These are phyloP conservation scores for Leuciscus waleckii DNA, from an alignment of 2,797 vertebrate species.

Conservation along the genomic window DNA sequence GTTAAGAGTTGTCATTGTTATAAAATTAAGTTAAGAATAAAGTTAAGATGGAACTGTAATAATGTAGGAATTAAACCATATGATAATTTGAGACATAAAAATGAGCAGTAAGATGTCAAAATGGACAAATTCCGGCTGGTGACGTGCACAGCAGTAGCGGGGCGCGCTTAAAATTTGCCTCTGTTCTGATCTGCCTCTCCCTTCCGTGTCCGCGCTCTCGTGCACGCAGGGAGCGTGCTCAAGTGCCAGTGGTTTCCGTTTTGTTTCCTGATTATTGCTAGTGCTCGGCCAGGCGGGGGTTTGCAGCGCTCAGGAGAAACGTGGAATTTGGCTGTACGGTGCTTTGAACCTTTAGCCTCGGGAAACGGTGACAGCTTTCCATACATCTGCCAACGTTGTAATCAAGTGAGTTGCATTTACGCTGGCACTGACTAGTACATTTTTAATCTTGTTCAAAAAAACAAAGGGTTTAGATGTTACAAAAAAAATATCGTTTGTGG, in stretches of 20 bases:
- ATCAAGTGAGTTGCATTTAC: constrained; percentile 38
- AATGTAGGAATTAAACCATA: not conserved
- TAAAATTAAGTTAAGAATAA: not conserved
- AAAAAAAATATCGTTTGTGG: not conserved
- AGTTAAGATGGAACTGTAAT: not conserved
- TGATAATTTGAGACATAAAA: not conserved
- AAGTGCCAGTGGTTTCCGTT: constrained; percentile 60
- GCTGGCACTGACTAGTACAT: not conserved
- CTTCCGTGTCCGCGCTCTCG: constrained; percentile 43
- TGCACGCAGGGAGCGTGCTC: constrained; percentile 41
- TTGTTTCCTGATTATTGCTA: constrained; percentile 60
- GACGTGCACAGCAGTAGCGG: constrained; percentile 9
- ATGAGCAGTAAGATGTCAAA: not conserved
- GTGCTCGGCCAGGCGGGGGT: constrained; percentile 38
- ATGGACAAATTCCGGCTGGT: not conserved
- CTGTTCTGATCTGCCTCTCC: constrained; percentile 33
- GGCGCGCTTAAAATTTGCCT: constrained; percentile 25
- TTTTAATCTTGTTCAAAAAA: not conserved
- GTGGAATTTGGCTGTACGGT: constrained; percentile 21
- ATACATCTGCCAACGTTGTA: constrained; percentile 6
- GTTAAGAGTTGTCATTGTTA: not conserved
- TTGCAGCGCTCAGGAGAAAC: constrained; percentile 34
- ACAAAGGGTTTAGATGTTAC: not conserved
- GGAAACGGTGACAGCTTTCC: constrained; percentile 24
- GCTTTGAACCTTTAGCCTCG: not conserved